A percentile compares a stretch with the other conserved stretches of the same genome.
Conservation (phyloP, 2,797 vertebrate species). For the Poecilia velifera region DNA sequence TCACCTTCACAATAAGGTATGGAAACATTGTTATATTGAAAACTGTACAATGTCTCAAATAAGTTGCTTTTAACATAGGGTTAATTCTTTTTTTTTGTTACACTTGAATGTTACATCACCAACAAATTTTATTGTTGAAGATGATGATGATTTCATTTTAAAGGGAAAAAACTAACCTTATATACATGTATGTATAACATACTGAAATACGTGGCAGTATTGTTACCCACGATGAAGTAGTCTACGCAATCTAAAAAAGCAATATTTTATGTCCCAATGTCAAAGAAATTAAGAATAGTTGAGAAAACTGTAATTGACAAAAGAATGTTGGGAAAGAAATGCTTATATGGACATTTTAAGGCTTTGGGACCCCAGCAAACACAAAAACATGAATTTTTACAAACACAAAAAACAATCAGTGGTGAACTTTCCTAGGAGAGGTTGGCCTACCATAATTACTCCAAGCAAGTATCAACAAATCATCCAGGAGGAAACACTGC, state of each 20-base stretch:
- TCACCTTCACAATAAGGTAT: constrained; percentile 29
- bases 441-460: neutral
- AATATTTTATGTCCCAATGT: neutral
- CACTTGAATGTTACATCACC: neutral
- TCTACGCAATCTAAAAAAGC: neutral
- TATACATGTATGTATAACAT: neutral
- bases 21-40: neutral
- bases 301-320: neutral
- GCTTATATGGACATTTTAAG: neutral
- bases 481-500: neutral
- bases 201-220: neutral
- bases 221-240: neutral
- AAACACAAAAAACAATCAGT: neutral
- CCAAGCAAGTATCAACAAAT: neutral
- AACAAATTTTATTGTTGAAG: neutral
- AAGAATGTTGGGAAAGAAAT: neutral
- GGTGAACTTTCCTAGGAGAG: neutral
- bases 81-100: neutral
- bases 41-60: neutral
- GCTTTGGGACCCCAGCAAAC: neutral
- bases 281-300: neutral
- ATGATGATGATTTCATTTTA: neutral
- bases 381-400: neutral
- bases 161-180: neutral
- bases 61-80: constrained; percentile 3